These are phyloP conservation scores for Hozukius guyotensis DNA, from an alignment of 2,797 vertebrate genomes.

Conservation along the genomic window DNA sequence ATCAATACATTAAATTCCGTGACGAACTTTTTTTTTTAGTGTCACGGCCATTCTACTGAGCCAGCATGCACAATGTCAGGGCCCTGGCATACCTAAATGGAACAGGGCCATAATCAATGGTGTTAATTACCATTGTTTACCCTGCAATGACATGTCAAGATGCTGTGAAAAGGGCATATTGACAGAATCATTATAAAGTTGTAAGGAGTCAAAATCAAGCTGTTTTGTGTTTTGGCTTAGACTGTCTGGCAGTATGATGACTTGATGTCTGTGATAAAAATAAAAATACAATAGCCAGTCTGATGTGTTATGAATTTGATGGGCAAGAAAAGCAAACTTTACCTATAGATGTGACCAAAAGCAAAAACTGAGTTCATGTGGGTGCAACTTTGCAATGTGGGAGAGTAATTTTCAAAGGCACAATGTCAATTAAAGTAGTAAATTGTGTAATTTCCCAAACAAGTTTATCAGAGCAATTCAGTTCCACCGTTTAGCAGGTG, in stretches of 20 bases:
- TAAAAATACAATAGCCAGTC: slow-evolving; percentile 8
- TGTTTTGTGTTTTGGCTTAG: slow-evolving; percentile 17
- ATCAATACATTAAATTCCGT: no score
- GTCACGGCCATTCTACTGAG: no score
- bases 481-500: slow-evolving; percentile 2
- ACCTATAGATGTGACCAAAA: not conserved
- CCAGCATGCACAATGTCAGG: no score
- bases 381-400: not conserved
- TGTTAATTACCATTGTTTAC: no score
- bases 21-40: no score
- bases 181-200: not conserved
- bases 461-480: not conserved
- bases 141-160: no score
- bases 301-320: slow-evolving; percentile 4
- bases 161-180: no score
- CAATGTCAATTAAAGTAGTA: not conserved
- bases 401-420: not conserved
- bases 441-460: not conserved
- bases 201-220: slow-evolving; percentile 17
- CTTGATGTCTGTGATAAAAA: not conserved
- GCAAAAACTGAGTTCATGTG: slow-evolving; percentile 2
- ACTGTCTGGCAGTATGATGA: slow-evolving; percentile 22
- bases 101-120: no score
- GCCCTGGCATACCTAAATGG: no score
- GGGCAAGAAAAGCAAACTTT: not conserved